Conservation (phyloP, 2,113 vertebrate species). For the Megaceryle maxima region DNA sequence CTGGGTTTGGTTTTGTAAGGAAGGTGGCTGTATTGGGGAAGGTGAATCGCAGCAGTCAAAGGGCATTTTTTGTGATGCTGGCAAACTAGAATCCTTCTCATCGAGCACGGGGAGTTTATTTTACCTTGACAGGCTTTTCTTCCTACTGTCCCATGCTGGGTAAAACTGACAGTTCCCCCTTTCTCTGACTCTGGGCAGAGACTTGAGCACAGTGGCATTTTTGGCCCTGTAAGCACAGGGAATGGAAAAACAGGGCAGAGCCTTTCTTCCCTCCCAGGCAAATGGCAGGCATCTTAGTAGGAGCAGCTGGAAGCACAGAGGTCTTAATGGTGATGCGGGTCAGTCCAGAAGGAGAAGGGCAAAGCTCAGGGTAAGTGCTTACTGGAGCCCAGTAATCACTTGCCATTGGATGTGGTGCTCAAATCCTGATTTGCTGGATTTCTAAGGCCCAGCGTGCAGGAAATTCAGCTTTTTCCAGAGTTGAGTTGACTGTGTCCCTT, state of each 20-base stretch:
- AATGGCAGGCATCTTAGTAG: not conserved
- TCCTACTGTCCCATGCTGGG: not conserved
- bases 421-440: not conserved
- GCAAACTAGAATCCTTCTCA: not conserved
- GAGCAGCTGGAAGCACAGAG: not conserved
- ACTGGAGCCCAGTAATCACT: not conserved
- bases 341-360: not conserved
- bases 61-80: not conserved
- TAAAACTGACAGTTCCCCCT: not conserved
- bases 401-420: not conserved
- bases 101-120: not conserved
- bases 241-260: not conserved
- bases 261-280: not conserved
- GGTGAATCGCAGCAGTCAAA: not conserved
- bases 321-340: not conserved
- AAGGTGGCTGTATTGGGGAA: not conserved
- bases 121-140: not conserved
- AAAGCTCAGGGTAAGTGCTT: not conserved
- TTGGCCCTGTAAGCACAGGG: not conserved
- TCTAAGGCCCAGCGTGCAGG: not conserved
- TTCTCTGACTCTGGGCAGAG: not conserved
- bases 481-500: not conserved
- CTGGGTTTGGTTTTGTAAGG: not conserved
- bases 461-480: not conserved
- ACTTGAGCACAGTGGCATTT: not conserved